phyloP scores from a whole-genome alignment of 1,140 invertebrate species.

The Yoshiicerus persimilis region DNA sequence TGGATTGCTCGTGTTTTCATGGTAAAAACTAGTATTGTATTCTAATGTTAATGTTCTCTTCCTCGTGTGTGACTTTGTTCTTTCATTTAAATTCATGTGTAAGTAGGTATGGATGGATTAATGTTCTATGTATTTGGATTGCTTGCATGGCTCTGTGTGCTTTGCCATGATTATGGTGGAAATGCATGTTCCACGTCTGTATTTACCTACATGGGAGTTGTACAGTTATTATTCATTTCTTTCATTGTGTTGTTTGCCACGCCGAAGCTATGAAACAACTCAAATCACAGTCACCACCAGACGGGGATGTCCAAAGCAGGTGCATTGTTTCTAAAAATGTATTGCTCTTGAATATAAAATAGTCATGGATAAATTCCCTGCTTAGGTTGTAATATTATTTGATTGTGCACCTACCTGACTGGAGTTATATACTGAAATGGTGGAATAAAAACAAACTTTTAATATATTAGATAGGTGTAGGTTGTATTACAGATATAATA shows the following conservation, averaged over 20 bases:
- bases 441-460: too few relatives aligned
- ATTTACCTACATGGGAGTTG: neutral
- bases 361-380: neutral
- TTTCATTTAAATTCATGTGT: neutral
- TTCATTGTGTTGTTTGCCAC: neutral
- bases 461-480: too few relatives aligned
- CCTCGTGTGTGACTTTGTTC: neutral
- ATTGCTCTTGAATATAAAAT: neutral
- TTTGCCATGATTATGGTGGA: neutral
- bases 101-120: neutral
- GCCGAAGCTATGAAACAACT: neutral
- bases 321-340: neutral
- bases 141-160: neutral
- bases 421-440: too few relatives aligned
- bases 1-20: neutral
- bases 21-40: neutral
- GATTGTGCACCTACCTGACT: too few relatives aligned
- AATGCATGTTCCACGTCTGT: neutral
- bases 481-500: neutral
- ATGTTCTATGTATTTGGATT: neutral
- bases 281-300: neutral
- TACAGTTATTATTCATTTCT: neutral
- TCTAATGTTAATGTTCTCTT: conserved; percentile 25
- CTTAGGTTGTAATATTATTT: neutral
- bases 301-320: neutral